phyloP scores from a whole-genome alignment of 2,113 vertebrate genomes.

The Tretioscincus oriximinensis region DNA sequence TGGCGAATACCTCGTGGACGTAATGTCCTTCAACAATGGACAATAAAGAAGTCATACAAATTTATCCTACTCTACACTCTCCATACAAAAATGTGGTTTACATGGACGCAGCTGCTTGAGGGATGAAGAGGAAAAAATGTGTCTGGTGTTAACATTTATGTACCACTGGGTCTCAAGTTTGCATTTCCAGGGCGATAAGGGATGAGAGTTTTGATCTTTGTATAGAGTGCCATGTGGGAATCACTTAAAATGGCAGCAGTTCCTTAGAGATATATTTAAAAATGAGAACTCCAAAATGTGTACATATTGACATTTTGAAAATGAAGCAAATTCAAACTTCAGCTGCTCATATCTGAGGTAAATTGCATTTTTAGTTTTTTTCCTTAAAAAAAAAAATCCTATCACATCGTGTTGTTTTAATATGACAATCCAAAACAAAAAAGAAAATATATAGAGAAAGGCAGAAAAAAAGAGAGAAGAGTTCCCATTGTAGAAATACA shows the following conservation, averaged over 20 bases:
- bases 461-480: too few relatives aligned
- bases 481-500: constrained; percentile 47
- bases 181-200: constrained; percentile 61
- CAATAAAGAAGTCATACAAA: constrained; percentile 77
- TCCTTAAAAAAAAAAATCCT: constrained; percentile 61
- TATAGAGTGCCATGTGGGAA: constrained; percentile 56
- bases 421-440: constrained; percentile 75
- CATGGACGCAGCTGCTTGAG: constrained; percentile 95
- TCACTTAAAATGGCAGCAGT: constrained; percentile 74
- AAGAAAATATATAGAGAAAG: too few relatives aligned
- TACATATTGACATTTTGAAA: constrained; percentile 71
- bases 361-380: constrained; percentile 48
- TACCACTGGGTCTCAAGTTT: constrained; percentile 72
- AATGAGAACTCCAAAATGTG: constrained; percentile 73
- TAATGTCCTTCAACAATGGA: constrained; percentile 82
- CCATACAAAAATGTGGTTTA: constrained; percentile 92
- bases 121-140: constrained; percentile 70
- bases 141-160: constrained; percentile 67
- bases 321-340: constrained; percentile 62
- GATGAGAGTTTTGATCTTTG: constrained; percentile 47
- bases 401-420: constrained; percentile 50
- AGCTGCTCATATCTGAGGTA: constrained; percentile 71
- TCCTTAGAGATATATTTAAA: constrained; percentile 74
- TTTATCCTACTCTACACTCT: constrained; percentile 87
- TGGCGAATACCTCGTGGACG: constrained; percentile 80